Percentiles rank a stretch among this genome's conserved stretches.
Evolutionary conservation across 2,113 vertebrate genomes (phyloP).

Genomic region (Diglossa brunneiventris): DNA sequence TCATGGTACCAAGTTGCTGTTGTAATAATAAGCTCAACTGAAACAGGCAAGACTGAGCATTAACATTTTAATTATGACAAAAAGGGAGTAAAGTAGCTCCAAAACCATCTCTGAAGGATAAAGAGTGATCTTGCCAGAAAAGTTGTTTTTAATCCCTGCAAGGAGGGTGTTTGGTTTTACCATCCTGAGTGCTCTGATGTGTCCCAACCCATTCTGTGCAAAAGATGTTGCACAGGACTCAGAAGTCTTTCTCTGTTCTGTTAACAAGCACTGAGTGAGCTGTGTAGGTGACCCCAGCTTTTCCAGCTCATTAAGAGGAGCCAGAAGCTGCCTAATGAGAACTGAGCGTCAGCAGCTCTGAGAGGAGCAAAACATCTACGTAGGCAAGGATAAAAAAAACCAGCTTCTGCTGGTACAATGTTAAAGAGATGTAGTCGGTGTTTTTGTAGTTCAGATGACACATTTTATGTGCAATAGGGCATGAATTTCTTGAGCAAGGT

Average conservation of each 20-base stretch:
- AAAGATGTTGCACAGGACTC: not conserved
- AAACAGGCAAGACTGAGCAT: not conserved
- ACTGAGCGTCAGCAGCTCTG: not conserved
- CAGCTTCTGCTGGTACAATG: not conserved
- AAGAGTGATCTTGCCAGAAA: not conserved
- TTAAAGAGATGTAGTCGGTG: not conserved
- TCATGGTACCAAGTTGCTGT: not conserved
- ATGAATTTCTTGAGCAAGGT: slow-evolving; percentile 8
- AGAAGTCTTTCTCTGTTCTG: not conserved
- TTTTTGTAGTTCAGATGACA: not conserved
- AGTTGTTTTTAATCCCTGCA: not conserved
- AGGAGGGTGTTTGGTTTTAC: not conserved
- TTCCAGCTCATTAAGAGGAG: slow-evolving; percentile 23
- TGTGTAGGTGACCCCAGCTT: not conserved
- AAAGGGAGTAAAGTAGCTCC: not conserved
- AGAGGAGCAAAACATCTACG: not conserved
- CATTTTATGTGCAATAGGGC: not conserved
- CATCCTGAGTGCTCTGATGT: not conserved
- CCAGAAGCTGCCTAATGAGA: slow-evolving; percentile 20
- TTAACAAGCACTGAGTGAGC: not conserved
- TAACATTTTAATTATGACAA: not conserved
- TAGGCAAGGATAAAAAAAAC: not conserved
- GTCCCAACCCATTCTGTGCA: not conserved
- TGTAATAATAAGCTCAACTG: not conserved
- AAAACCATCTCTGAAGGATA: not conserved